Base-by-base conservation (phyloP, 2,113 vertebrate species). In the Proterorhinus semilunaris region DNA sequence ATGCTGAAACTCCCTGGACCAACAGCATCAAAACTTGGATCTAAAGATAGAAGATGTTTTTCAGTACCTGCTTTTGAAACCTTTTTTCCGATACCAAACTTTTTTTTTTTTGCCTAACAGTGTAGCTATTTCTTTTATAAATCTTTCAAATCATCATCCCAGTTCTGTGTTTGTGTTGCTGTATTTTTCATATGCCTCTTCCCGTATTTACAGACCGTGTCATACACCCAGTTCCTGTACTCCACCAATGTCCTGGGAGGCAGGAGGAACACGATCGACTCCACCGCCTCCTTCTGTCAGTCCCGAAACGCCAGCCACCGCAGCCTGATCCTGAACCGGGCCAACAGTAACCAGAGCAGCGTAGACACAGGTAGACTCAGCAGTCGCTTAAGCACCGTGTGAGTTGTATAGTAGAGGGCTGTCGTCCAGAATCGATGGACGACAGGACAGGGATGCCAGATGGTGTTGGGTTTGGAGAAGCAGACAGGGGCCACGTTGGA, bases 311-410 rank as follows among this genome's bases (percentile, higher is more conserved):
- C 96, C 88, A 98, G 96, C 92, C 96, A 98, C 84, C 95, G 97
- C 79, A 99, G 95, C 91, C 95, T 99, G 78, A 96, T 94, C 83
- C 83, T 98, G 82, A 96, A 93, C 59, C 94, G 98, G 46, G 93
- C 94, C 67, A 96, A 96, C 93, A 98, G 97, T 92, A 95, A 95
- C 91, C 97, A 98, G 88, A 97, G 96, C 82, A 99, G 96, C 94
- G 90, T 97, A 11, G 98, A 99, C 81, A 91, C 96, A 89, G 98
- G 98, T 98, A 86, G 71, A 57, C 4, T 0, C 3, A 16, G 5
- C 6, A 47, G 15, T 21, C 53, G 16, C 42, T 61, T 61, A 45
- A 61, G 45, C 58, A 61, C 36, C 27, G 27, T 15, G 13, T 10
- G 15, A 16, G 5, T 42, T 61, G 45, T 61, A 45, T 9, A n/a